These are phyloP conservation scores for Holacanthella duospinosa DNA, from an alignment of 2,888 invertebrate genomes.

Conservation along the genomic window DNA sequence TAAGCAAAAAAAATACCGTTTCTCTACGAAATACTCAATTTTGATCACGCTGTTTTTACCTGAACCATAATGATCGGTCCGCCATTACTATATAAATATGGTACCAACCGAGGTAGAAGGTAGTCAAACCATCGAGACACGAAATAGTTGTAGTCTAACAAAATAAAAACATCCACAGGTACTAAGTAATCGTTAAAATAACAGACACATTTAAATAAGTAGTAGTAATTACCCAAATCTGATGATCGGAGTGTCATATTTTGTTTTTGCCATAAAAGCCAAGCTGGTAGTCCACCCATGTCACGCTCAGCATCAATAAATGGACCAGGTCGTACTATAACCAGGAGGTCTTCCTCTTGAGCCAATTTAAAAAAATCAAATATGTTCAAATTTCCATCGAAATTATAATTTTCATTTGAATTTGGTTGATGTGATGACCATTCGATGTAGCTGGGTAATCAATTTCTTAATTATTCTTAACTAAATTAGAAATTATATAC, in stretches of 20 bases:
- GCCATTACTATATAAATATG: constrained; percentile 56
- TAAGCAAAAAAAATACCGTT: too few species aligned
- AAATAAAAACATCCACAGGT: too few species aligned
- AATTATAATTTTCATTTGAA: constrained; percentile 56
- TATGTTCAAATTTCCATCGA: constrained; percentile 53
- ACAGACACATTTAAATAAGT: too few species aligned
- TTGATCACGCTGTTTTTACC: constrained; percentile 44
- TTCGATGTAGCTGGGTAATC: constrained; percentile 62
- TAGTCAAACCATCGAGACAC: constrained; percentile 47
- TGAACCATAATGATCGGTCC: constrained; percentile 80
- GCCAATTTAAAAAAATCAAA: constrained; percentile 60
- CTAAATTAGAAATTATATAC: background rate
- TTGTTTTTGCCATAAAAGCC: constrained; percentile 56
- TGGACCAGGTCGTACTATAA: constrained; percentile 74
- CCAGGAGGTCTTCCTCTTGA: constrained; percentile 62
- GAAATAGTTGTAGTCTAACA: constrained; percentile 42
- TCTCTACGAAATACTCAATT: background rate
- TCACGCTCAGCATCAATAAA: constrained; percentile 90
- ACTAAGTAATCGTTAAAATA: background rate
- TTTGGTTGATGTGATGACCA: constrained; percentile 81
- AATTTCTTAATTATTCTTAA: background rate
- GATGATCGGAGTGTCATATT: constrained; percentile 55
- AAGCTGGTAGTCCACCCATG: constrained; percentile 66
- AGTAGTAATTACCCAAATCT: too few species aligned
- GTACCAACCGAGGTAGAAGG: constrained; percentile 46